These are phyloP conservation scores for Lates japonicus DNA, from an alignment of 2,797 vertebrate species.

Conservation along the genomic window DNA sequence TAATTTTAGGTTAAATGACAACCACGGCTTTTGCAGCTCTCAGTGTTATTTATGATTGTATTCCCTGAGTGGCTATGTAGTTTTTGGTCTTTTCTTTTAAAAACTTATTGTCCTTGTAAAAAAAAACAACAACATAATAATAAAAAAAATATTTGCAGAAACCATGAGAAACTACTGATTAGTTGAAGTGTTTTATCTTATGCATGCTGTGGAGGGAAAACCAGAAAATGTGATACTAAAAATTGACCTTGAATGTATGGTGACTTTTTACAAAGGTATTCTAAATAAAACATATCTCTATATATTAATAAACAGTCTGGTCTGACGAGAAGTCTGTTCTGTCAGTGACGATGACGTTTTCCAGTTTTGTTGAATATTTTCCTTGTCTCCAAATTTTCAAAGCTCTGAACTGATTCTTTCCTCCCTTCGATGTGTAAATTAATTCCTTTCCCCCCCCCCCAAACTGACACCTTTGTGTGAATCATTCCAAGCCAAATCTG, in stretches of 20 bases:
- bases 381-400: slow-evolving; percentile 17
- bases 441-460: not conserved
- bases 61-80: slow-evolving; percentile 83
- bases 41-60: slow-evolving; percentile 81
- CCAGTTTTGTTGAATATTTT: slow-evolving; percentile 47
- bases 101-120: slow-evolving; percentile 80
- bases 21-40: slow-evolving; percentile 73
- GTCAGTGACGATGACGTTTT: slow-evolving; percentile 63
- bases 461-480: slow-evolving; percentile 42
- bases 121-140: slow-evolving; percentile 52
- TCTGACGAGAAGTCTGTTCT: slow-evolving; percentile 84
- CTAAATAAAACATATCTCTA: slow-evolving; percentile 90
- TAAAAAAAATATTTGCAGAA: slow-evolving; percentile 76
- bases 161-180: slow-evolving; percentile 75
- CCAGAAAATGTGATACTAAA: slow-evolving; percentile 83
- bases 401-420: not conserved
- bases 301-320: slow-evolving; percentile 90
- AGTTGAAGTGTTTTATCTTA: slow-evolving; percentile 83
- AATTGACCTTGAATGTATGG: slow-evolving; percentile 90
- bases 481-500: slow-evolving; percentile 43
- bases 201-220: slow-evolving; percentile 88
- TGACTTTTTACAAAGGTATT: slow-evolving; percentile 91
- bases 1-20: slow-evolving; percentile 60
- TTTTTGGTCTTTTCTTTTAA: slow-evolving; percentile 74
- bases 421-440: slow-evolving; percentile 1